Conservation (phyloP, 2,113 vertebrate species). For the Puntigrus tetrazona region DNA sequence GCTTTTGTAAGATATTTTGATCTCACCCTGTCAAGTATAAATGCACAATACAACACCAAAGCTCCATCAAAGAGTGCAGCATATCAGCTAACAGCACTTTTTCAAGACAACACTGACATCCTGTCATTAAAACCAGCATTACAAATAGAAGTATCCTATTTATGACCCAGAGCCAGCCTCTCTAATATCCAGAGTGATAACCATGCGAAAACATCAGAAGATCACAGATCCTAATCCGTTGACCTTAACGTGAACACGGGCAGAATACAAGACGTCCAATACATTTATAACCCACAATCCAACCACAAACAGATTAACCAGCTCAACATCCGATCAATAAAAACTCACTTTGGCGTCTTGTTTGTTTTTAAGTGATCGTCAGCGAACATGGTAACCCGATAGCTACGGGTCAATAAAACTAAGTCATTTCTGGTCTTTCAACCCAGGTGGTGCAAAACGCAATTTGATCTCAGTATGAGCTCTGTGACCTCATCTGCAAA, state of each 20-base stretch:
- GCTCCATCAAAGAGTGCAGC: background rate
- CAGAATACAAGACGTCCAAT: background rate
- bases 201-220: background rate
- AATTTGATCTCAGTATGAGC: conserved; percentile 2
- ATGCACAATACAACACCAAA: background rate
- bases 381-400: conserved; percentile 20
- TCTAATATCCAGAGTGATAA: background rate
- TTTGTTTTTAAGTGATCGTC: conserved; percentile 32
- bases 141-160: background rate
- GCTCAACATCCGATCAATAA: conserved; percentile 39
- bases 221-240: background rate
- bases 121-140: background rate
- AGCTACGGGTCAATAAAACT: conserved; percentile 36
- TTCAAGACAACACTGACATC: background rate
- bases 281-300: conserved; percentile 26
- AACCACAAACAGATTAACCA: conserved; percentile 25
- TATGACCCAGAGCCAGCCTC: background rate
- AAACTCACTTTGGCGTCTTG: conserved; percentile 14
- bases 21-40: background rate
- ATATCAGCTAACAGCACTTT: background rate
- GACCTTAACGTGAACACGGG: background rate
- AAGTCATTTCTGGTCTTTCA: conserved; percentile 10
- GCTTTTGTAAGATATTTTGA: conserved; percentile 3
- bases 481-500: background rate
- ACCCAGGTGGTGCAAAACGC: conserved; percentile 32